Conservation (phyloP, 2,888 invertebrate genomes). For the Netelia melanura region DNA sequence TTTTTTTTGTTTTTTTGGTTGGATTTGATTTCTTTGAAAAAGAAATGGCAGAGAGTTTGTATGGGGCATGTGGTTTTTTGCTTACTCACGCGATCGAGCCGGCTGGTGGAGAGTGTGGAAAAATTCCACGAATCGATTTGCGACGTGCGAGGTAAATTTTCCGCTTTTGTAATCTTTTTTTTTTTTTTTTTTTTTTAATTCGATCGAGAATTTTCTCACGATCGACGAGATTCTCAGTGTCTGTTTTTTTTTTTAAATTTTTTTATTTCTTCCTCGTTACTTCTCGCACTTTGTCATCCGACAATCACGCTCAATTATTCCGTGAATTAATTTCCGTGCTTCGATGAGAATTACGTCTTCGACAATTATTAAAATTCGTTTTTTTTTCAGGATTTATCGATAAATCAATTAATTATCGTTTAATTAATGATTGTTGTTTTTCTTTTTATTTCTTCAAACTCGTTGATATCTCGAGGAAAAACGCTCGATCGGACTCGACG, state of each 20-base stretch:
- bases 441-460: too few relatives aligned
- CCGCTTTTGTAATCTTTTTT: not conserved
- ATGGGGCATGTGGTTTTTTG: not conserved
- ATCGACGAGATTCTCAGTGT: not conserved
- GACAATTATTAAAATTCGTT: not conserved
- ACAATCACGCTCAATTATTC: slow-evolving; percentile 4
- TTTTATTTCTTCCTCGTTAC: not conserved
- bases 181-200: not conserved
- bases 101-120: not conserved
- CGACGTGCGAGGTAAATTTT: not conserved
- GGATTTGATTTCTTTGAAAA: not conserved
- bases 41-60: too few relatives aligned
- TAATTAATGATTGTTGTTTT: too few relatives aligned
- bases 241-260: not conserved
- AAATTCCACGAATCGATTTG: not conserved
- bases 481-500: not conserved
- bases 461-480: not conserved
- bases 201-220: slow-evolving; percentile 4
- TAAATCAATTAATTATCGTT: too few relatives aligned
- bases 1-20: too few relatives aligned
- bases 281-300: not conserved
- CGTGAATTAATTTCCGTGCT: slow-evolving; percentile 19
- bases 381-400: too few relatives aligned
- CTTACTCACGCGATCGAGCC: not conserved
- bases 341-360: slow-evolving; percentile 16